phyloP scores from a whole-genome alignment of 2,888 invertebrate genomes.

The Nysson spinosus region DNA sequence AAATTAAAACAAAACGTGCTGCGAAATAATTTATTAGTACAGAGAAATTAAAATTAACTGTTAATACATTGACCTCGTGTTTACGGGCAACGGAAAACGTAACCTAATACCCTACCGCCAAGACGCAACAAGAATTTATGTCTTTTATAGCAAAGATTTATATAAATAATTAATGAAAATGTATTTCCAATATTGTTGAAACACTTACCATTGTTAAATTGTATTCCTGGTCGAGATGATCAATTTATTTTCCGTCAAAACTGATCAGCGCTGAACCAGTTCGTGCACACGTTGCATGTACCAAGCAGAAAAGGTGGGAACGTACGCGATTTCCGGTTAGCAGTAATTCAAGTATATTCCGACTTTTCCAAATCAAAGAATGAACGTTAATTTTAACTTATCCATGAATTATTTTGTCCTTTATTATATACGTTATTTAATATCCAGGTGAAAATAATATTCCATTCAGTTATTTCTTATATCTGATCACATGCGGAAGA shows the following conservation, averaged over 20 bases:
- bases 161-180: background rate
- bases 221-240: conserved; percentile 91
- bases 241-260: conserved; percentile 81
- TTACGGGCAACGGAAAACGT: conserved; percentile 3
- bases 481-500: too few relatives aligned
- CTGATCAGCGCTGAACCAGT: conserved; percentile 96
- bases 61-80: background rate
- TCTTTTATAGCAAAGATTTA: background rate
- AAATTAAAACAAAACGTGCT: too few relatives aligned
- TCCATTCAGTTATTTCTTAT: too few relatives aligned
- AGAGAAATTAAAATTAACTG: background rate
- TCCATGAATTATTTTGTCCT: background rate
- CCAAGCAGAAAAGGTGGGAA: conserved; percentile 31
- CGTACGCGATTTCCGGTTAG: conserved; percentile 41
- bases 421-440: background rate
- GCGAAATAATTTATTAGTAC: background rate
- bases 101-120: conserved; percentile 32
- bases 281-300: conserved; percentile 63
- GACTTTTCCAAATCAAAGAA: background rate
- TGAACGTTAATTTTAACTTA: background rate
- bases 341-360: background rate
- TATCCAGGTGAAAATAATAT: too few relatives aligned
- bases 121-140: background rate
- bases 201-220: conserved; percentile 81
- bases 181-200: background rate